Base-by-base conservation (phyloP, 2,113 vertebrate species). In the Speoplatyrhinus poulsoni region DNA sequence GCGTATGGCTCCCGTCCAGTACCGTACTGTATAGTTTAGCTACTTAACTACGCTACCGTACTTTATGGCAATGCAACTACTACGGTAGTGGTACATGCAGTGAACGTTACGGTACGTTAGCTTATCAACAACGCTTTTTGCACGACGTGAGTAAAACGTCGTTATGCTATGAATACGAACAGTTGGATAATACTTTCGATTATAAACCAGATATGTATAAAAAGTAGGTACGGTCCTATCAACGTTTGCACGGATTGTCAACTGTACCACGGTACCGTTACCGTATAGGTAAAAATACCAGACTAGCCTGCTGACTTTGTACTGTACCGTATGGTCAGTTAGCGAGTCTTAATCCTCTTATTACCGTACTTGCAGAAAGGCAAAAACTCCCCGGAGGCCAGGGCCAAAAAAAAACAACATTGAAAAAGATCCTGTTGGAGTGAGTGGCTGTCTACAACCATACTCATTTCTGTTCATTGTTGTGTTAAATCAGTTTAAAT, bases 371-470 rank as follows among this genome's bases (percentile, higher is more conserved):
- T 49, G 1, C 76, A 94, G 93, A 9, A 93, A 91, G 83, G 79
- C 79, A n/a, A 94, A 87, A 81, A 93, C 92, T 60, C 94, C 94
- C 26, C 85, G 94, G 65, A 89, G 91, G 63, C 90, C 70, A 1
- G 80, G 76, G 11, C 86, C 53, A 0, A 95, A 91, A 81, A 95
- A 94, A 72, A 56, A 85, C 19, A 92, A 88, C 79, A 83, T 75
- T 47, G 93, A 92, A 33, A 95, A 90, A 76, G 94, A 95, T 70
- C 94, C 94, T 11, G 94, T 95, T 60, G 94, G 94, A 17, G 94
- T 95, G 82, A 90, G 94, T 88, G 13, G 48, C 26, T 26, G 26
- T 26, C 36, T 41, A 41, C 36, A 41, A 8, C 12, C 2, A 32
- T 53, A 12, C 12, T 36, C 52, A 54, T n/a, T 3, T 8, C 26